Conservation (phyloP, 2,888 invertebrate species). For the Metacarcinus magister region DNA sequence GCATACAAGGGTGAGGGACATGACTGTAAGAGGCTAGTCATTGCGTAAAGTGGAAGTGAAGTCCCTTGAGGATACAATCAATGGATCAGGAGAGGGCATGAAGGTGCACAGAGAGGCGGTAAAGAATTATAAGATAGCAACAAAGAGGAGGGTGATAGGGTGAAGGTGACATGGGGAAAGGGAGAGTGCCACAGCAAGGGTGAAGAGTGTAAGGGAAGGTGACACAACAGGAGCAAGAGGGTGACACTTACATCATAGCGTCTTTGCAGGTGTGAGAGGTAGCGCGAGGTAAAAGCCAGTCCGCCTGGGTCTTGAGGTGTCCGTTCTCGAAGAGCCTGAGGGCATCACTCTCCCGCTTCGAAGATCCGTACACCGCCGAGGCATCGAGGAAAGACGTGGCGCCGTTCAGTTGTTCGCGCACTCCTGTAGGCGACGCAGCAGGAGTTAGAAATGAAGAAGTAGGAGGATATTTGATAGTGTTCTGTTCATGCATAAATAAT, state of each 20-base stretch:
- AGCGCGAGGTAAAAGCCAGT: conserved; percentile 82
- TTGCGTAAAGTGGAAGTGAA: too few species aligned
- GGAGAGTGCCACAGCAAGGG: too few species aligned
- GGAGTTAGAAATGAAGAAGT: not conserved
- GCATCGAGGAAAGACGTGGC: conserved; percentile 93
- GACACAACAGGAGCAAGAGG: not conserved
- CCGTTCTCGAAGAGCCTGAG: conserved; percentile 90
- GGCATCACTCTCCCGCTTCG: conserved; percentile 89
- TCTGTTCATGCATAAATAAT: not conserved
- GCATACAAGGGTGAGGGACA: too few species aligned
- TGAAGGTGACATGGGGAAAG: too few species aligned
- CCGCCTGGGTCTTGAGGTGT: conserved; percentile 84
- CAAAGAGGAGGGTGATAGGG: too few species aligned
- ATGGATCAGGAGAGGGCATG: too few species aligned
- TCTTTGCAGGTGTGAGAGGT: conserved; percentile 81
- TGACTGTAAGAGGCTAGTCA: too few species aligned
- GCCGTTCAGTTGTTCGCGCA: conserved; percentile 92
- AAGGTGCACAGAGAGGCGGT: too few species aligned
- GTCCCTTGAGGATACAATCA: too few species aligned
- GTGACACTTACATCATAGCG: conserved; percentile 80
- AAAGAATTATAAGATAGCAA: too few species aligned
- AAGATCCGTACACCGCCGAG: conserved; percentile 92
- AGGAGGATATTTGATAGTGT: not conserved
- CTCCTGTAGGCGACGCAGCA: conserved; percentile 84
- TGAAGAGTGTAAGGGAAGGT: too few species aligned